Base-by-base conservation (phyloP, 53 echinoderm and acorn worm genomes). In the Holothuria leucospilota region DNA sequence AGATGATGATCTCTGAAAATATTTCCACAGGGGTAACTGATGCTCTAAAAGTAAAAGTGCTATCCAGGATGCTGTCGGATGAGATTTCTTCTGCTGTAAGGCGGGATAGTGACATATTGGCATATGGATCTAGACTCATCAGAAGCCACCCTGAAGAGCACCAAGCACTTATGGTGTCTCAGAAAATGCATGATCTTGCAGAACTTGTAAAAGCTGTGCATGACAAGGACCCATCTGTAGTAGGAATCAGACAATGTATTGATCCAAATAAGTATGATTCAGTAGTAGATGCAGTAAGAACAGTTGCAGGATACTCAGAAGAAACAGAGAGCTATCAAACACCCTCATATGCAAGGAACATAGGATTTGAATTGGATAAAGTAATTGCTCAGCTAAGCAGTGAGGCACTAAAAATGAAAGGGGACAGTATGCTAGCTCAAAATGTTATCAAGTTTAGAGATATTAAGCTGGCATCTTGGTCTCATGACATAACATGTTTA, bases 1-100 rank as follows among this genome's bases (percentile, higher is more conserved):
- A 82, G 27, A 88, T 88, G 82, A 51, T 88, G 88, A 88, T 88
- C n/a, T 82, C 88, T 41, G 80, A 69, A 16, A 59, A 59, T 69
- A 46, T 15, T 28, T 51, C 24, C 23, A 56, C n/a, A 42, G 26
- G n/a, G n/a, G n/a, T 75, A 41, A 15, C 24, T 2, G 21, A 25
- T 13, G 6, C n/a, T n/a, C n/a, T n/a, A n/a, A n/a, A n/a, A n/a
- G n/a, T n/a, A n/a, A n/a, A n/a, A n/a, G n/a, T 86, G 13, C 62
- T 86, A 39, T 29, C 39, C 14, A 86, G 86, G 59, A 86, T 86
- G 75, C 34, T 6, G 27, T 63, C 73, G 59, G 86, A 75, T 62
- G 77, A 86, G n/a, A 75, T 86, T 34, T n/a, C 86, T 34, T 34
- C 28, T 29, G 72, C 34, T 29, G 77, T 86, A 15, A n/a, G n/a